Base-by-base conservation (phyloP, 2,888 invertebrate species). In the Lasioglossum malachurum region DNA sequence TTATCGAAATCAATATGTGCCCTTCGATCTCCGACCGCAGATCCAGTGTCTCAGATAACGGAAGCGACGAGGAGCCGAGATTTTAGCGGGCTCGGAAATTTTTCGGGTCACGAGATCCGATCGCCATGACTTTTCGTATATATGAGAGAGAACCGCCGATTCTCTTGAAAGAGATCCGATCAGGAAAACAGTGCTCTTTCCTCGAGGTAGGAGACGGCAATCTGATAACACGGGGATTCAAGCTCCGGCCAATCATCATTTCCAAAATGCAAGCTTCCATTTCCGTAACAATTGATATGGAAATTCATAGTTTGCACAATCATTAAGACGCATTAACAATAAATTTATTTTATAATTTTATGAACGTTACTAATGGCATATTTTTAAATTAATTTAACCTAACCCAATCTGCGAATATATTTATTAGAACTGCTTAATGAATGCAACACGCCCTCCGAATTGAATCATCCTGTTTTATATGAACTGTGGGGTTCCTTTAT, bases 221-320 rank as follows among this genome's bases (percentile, higher is more conserved):
- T 92, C 92, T 89, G 93, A 94, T 93, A 93, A 94, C 91, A 85
- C 79, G 67, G 75, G 89, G 91, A 92, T 93, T 91, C 91, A 93
- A 93, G 87, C 89, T 88, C 86, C 85, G 89, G 7, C 8, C 31
- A 31, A 53, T 53, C 10, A 53, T 23, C 23, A n/a, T 23, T 53
- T 53, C 53, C 53, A 10, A n/a, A 23, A 23, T 3, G 10, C 49
- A 49, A 19, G 19, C 2, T 10, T 23, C 53, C 53, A 53, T 8
- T 53, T 27, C 12, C 14, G 27, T 31, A 60, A 60, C 12, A 31
- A 27, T 31, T 27, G 14, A 44, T 14, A 44, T 44, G 14, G 4
- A 44, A 44, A 14, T 44, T 41, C 10, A 41, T 41, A 41, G 10
- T 10, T 1, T 44, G 44, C 0, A 44, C 44, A 44, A 44, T 44